Percentiles rank a stretch among this genome's conserved stretches.
Evolutionary conservation across 2,797 vertebrate genomes (phyloP).

Genomic region (Acanthurus lineatus): DNA sequence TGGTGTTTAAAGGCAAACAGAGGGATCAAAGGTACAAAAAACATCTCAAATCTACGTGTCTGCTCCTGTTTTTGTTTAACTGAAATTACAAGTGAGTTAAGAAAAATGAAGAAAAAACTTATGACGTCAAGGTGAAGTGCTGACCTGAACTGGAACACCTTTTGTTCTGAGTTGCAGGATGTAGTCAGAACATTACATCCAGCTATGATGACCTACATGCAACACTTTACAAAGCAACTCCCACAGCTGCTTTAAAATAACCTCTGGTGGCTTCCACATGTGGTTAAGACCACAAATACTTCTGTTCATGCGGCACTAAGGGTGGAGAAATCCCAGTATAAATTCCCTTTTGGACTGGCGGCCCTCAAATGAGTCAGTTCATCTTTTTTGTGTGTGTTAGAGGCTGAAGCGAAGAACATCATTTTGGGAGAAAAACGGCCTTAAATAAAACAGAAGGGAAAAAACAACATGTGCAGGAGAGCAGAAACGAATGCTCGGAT

Average conservation of each 20-base stretch:
- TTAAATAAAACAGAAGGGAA: slow-evolving; percentile 40
- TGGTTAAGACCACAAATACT: slow-evolving; percentile 36
- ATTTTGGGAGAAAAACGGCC: slow-evolving; percentile 12
- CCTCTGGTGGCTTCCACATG: slow-evolving; percentile 38
- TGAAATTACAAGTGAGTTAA: background rate
- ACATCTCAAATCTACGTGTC: background rate
- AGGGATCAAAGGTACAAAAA: background rate
- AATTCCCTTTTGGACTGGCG: background rate
- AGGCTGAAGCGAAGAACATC: background rate
- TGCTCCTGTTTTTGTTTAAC: background rate
- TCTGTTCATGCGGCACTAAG: background rate
- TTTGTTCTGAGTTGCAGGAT: slow-evolving; percentile 34
- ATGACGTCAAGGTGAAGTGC: background rate
- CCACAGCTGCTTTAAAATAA: slow-evolving; percentile 35
- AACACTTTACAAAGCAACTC: slow-evolving; percentile 18
- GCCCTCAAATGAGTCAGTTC: slow-evolving; percentile 24
- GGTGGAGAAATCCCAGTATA: slow-evolving; percentile 20
- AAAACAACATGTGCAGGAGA: slow-evolving; percentile 20
- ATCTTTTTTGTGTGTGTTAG: slow-evolving; percentile 1
- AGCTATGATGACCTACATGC: slow-evolving; percentile 34
- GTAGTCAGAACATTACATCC: slow-evolving; percentile 29
- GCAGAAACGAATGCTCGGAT: background rate
- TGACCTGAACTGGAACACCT: background rate
- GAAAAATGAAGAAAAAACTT: background rate
- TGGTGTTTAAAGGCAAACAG: slow-evolving; percentile 13